Evolutionary conservation across 1,140 invertebrate genomes (phyloP).

Genomic region (Musca domestica): DNA sequence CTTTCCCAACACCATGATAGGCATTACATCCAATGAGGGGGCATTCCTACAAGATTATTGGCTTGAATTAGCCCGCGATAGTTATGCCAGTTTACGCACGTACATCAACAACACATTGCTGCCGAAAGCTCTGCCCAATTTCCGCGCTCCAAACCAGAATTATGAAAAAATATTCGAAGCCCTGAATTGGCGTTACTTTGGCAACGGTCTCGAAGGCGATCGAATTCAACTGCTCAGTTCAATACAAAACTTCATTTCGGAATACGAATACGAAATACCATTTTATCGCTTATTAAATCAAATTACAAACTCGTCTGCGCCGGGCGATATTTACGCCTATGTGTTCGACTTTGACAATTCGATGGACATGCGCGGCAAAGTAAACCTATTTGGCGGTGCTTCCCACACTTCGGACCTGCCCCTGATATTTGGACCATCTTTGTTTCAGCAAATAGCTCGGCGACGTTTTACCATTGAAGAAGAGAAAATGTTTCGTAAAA

Average conservation of each 20-base stretch:
- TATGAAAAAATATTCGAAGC: constrained; percentile 45
- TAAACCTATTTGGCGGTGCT: constrained; percentile 53
- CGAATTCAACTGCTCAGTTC: constrained; percentile 37
- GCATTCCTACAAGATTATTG: constrained; percentile 58
- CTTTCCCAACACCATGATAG: constrained; percentile 60
- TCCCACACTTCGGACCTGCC: constrained; percentile 65
- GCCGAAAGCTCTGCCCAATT: constrained; percentile 51
- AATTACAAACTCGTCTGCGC: constrained; percentile 29
- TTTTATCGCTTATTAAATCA: constrained; percentile 42
- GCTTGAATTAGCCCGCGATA: constrained; percentile 57
- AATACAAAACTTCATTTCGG: constrained; percentile 47
- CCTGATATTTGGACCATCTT: constrained; percentile 63
- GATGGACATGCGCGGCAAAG: constrained; percentile 49
- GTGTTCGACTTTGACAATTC: constrained; percentile 51
- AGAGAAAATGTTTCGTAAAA: constrained; percentile 58
- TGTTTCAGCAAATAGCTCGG: constrained; percentile 62
- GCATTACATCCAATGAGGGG: constrained; percentile 62
- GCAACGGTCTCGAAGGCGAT: constrained; percentile 1
- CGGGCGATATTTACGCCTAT: constrained; percentile 54
- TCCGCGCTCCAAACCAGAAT: too few relatives aligned
- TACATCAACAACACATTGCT: constrained; percentile 57
- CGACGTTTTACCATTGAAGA: constrained; percentile 59
- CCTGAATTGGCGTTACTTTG: constrained; percentile 58
- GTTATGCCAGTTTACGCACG: constrained; percentile 53
- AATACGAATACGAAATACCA: constrained; percentile 45